These are phyloP conservation scores for Epinephelus fuscoguttatus DNA, from an alignment of 2,113 vertebrate genomes.

Conservation along the genomic window DNA sequence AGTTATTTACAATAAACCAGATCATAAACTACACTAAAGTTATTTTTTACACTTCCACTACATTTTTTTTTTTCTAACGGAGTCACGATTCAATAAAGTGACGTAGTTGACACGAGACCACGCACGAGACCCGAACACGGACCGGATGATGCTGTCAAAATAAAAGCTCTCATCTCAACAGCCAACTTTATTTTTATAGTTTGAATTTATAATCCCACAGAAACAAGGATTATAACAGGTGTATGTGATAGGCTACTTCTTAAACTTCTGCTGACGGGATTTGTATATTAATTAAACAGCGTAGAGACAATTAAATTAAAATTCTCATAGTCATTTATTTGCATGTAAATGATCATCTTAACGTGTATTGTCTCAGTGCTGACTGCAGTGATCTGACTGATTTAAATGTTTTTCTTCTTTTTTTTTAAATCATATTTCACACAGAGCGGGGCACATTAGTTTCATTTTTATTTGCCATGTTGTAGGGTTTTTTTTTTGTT, in stretches of 20 bases:
- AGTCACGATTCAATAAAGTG: constrained; percentile 42
- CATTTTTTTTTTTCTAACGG: background rate
- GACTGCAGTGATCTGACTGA: too few relatives aligned
- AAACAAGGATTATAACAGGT: background rate
- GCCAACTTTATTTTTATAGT: background rate
- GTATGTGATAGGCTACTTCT: background rate
- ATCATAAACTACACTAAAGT: too few relatives aligned
- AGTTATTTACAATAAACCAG: too few relatives aligned
- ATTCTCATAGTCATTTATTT: too few relatives aligned
- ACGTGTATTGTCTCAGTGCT: too few relatives aligned
- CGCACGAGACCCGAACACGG: background rate
- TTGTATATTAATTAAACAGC: background rate
- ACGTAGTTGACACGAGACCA: constrained; percentile 8
- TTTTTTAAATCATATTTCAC: too few relatives aligned
- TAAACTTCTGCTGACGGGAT: background rate
- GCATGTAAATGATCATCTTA: too few relatives aligned
- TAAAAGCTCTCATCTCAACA: constrained; percentile 35
- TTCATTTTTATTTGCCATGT: background rate
- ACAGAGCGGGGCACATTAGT: too few relatives aligned
- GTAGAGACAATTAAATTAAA: too few relatives aligned
- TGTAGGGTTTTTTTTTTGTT: too few relatives aligned
- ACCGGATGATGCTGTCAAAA: constrained; percentile 15
- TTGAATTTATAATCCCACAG: background rate
- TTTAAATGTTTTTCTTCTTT: too few relatives aligned
- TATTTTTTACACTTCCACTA: background rate